These are phyloP conservation scores for Micropoecilia bifurca DNA, from an alignment of 2,797 vertebrate genomes.

Conservation along the genomic window DNA sequence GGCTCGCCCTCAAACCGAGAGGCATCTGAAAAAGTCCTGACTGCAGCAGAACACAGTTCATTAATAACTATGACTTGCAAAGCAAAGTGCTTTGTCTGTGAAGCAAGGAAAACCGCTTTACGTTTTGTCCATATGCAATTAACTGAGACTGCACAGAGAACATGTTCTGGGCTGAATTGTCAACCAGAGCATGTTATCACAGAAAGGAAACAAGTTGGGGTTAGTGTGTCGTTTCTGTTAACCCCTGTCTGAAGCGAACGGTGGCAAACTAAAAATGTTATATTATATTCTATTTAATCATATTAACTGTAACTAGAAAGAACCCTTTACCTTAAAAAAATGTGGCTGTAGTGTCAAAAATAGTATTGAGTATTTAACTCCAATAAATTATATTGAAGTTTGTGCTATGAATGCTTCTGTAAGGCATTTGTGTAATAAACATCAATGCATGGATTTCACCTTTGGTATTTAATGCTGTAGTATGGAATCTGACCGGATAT, in stretches of 20 bases:
- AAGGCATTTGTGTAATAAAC: not conserved
- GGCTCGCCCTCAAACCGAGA: not conserved
- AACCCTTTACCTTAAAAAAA: not conserved
- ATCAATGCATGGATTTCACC: not conserved
- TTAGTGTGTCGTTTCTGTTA: not conserved
- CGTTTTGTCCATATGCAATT: not conserved
- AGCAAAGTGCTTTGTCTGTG: not conserved
- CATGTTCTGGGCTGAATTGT: not conserved
- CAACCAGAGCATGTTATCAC: not conserved
- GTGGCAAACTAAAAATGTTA: not conserved
- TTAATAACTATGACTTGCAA: not conserved
- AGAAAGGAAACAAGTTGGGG: not conserved
- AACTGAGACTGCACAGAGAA: not conserved
- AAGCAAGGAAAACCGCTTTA: not conserved
- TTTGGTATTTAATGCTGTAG: not conserved
- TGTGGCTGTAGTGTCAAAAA: not conserved
- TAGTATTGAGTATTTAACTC: not conserved
- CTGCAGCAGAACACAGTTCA: not conserved
- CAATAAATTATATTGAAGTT: not conserved
- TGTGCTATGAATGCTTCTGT: not conserved
- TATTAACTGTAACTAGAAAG: not conserved
- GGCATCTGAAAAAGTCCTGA: not conserved
- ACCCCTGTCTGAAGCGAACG: not conserved
- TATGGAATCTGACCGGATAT: not conserved
- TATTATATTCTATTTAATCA: not conserved